Conservation (phyloP, 2,797 vertebrate species). For the Molossus molossus region DNA sequence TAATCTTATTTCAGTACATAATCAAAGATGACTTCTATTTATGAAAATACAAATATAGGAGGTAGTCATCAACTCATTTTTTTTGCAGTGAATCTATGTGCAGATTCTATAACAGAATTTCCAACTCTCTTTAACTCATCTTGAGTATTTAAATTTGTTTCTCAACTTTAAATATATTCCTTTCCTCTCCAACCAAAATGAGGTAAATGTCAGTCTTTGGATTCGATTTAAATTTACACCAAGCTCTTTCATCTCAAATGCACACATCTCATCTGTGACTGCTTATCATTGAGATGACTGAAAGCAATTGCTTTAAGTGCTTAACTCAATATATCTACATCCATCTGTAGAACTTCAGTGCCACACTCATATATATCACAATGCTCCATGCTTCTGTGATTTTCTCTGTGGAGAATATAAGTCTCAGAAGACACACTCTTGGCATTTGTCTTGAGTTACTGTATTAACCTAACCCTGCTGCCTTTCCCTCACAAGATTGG, state of each 20-base stretch:
- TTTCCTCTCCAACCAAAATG: conserved; percentile 57
- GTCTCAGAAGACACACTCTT: conserved; percentile 61
- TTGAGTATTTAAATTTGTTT: conserved; percentile 72
- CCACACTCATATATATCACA: conserved; percentile 55
- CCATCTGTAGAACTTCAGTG: conserved; percentile 20
- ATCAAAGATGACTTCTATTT: neutral
- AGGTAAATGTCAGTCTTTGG: conserved; percentile 73
- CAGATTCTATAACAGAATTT: conserved; percentile 51
- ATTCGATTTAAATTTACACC: conserved; percentile 74
- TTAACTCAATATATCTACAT: conserved; percentile 66
- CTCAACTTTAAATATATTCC: conserved; percentile 57
- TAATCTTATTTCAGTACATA: neutral
- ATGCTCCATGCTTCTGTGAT: neutral
- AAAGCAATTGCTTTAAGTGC: conserved; percentile 79
- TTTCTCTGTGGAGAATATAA: conserved; percentile 36
- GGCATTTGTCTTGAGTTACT: conserved; percentile 70
- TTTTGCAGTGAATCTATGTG: neutral
- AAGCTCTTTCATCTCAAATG: conserved; percentile 73
- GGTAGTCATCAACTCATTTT: neutral
- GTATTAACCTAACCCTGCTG: conserved; percentile 59
- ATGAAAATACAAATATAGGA: neutral
- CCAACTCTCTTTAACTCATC: conserved; percentile 12
- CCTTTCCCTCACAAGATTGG: conserved; percentile 8
- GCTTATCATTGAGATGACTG: conserved; percentile 65
- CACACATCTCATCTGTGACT: conserved; percentile 57